A percentile compares a stretch with the other conserved stretches of the same genome.
These are phyloP conservation scores for Phalacrocorax aristotelis DNA, from an alignment of 2,113 vertebrate species.

Conservation along the genomic window DNA sequence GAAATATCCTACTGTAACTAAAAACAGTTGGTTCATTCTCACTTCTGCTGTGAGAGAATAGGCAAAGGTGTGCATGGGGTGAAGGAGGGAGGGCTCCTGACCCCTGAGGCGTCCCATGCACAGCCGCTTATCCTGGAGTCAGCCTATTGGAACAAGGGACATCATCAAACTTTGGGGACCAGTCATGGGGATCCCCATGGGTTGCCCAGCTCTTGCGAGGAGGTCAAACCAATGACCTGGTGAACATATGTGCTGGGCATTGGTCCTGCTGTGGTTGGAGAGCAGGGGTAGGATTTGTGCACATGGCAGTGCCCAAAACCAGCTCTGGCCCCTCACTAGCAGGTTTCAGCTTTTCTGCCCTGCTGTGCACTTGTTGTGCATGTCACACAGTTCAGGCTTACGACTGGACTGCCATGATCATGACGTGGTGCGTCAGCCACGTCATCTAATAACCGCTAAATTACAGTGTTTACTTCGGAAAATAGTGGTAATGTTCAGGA, in stretches of 20 bases:
- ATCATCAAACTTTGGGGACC: background rate
- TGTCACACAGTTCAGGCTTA: background rate
- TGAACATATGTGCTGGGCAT: fast-evolving
- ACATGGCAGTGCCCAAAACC: fast-evolving
- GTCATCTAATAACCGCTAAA: background rate
- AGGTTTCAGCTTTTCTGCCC: background rate
- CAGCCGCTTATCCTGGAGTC: background rate
- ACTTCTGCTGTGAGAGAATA: background rate
- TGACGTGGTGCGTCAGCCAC: background rate
- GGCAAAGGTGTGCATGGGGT: fast-evolving
- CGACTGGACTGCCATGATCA: fast-evolving
- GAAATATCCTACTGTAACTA: background rate
- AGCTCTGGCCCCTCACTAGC: background rate
- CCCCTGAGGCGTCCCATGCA: fast-evolving
- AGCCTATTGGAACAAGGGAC: fast-evolving
- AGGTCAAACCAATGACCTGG: fast-evolving
- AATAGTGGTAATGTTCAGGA: background rate
- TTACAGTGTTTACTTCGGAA: background rate
- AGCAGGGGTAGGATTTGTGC: fast-evolving
- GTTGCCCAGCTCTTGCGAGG: fast-evolving
- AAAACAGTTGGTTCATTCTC: background rate
- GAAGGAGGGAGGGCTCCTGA: background rate
- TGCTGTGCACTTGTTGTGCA: fast-evolving
- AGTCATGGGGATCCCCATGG: no score
- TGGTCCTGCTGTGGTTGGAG: background rate